These are phyloP conservation scores for Staurois parvus DNA, from an alignment of 2,797 vertebrate species.

Conservation along the genomic window DNA sequence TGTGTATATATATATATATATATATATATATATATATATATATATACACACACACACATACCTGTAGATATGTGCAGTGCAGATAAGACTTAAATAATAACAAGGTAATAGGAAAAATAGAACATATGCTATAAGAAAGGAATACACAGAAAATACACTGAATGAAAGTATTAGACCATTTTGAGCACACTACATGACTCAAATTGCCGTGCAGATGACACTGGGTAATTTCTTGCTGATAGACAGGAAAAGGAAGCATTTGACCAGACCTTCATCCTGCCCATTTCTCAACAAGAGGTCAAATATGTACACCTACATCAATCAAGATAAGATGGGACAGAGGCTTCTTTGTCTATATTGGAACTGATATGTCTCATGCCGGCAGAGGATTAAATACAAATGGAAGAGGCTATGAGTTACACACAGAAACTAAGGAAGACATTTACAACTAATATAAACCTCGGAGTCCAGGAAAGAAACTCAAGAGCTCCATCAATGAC, in stretches of 20 bases:
- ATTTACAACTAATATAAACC: slow-evolving; percentile 1
- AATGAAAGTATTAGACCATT: slow-evolving; percentile 60
- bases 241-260: slow-evolving; percentile 79
- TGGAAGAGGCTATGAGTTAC: slow-evolving; percentile 19
- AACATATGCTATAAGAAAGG: slow-evolving; percentile 64
- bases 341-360: slow-evolving; percentile 28
- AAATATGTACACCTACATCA: slow-evolving; percentile 69
- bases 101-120: slow-evolving; percentile 63
- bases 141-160: slow-evolving; percentile 51
- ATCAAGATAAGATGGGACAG: slow-evolving; percentile 68
- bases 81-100: slow-evolving; percentile 38
- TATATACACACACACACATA: too few species aligned
- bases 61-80: slow-evolving; percentile 48
- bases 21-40: too few species aligned
- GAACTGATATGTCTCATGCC: slow-evolving; percentile 38
- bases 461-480: slow-evolving; percentile 27
- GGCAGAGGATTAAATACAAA: slow-evolving; percentile 28
- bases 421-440: slow-evolving; percentile 30
- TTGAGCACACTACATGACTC: slow-evolving; percentile 4
- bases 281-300: slow-evolving; percentile 68
- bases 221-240: slow-evolving; percentile 60
- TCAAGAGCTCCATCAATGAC: slow-evolving; percentile 35
- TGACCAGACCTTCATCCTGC: slow-evolving; percentile 74
- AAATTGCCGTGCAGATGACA: slow-evolving; percentile 62
- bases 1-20: too few species aligned